Conservation (phyloP, 2,888 invertebrate species). For the Synanthedon formicaeformis region DNA sequence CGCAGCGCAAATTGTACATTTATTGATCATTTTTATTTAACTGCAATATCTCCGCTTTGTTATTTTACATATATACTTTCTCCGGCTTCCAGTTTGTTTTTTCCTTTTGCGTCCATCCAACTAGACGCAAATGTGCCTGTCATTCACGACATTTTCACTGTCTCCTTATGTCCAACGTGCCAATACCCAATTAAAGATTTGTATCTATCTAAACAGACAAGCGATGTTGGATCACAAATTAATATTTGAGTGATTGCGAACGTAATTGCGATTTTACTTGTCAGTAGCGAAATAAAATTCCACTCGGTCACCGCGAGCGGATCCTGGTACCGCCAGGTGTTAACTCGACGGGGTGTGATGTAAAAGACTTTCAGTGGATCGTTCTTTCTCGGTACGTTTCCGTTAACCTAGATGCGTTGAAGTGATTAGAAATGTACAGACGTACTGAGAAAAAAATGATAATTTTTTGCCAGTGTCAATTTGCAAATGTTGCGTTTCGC, state of each 20-base stretch:
- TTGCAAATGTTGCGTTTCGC: slow-evolving; percentile 49
- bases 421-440: slow-evolving; percentile 58
- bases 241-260: slow-evolving; percentile 27
- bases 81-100: slow-evolving; percentile 39
- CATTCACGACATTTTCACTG: slow-evolving; percentile 48
- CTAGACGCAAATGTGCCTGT: slow-evolving; percentile 45
- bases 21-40: slow-evolving; percentile 38
- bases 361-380: slow-evolving; percentile 64
- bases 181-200: slow-evolving; percentile 44
- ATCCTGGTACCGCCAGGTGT: slow-evolving; percentile 62
- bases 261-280: slow-evolving; percentile 33
- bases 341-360: slow-evolving; percentile 43
- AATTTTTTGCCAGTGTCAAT: slow-evolving; percentile 61
- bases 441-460: slow-evolving; percentile 58
- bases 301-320: slow-evolving; percentile 18
- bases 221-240: slow-evolving; percentile 45
- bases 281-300: neutral
- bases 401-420: slow-evolving; percentile 61
- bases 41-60: slow-evolving; percentile 45
- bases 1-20: slow-evolving; percentile 29
- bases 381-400: slow-evolving; percentile 53
- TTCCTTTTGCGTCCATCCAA: slow-evolving; percentile 28
- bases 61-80: slow-evolving; percentile 50
- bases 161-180: slow-evolving; percentile 42
- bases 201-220: slow-evolving; percentile 35